Conservation (phyloP, 2,797 vertebrate genomes). For the Fistularia commersonii region DNA sequence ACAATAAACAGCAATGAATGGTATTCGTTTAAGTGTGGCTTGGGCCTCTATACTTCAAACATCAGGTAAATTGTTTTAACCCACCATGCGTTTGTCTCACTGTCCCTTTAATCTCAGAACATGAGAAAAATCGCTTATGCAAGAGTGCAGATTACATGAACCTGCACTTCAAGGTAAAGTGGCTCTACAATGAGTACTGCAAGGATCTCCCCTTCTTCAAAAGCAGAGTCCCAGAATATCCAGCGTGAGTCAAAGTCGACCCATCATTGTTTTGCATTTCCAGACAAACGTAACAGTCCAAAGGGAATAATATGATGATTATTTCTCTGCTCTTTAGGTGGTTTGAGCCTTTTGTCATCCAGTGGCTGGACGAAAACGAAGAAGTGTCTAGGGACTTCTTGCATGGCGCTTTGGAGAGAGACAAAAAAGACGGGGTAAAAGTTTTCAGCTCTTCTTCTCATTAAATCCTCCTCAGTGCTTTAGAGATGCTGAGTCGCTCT, state of each 20-base stretch:
- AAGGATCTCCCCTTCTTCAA: conserved; percentile 94
- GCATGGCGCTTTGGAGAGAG: conserved; percentile 92
- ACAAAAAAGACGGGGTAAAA: conserved; percentile 98
- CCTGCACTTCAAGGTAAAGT: conserved; percentile 99
- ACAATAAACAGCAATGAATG: no score
- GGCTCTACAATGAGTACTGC: conserved; percentile 98
- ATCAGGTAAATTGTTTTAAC: background rate
- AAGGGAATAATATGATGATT: background rate
- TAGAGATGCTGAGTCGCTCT: conserved; percentile 28
- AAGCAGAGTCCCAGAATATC: conserved; percentile 93
- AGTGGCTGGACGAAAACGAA: conserved; percentile 98
- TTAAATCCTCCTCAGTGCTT: conserved; percentile 15
- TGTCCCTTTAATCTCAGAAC: conserved; percentile 76
- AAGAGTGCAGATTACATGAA: conserved; percentile 99
- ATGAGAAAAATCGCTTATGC: conserved; percentile 95
- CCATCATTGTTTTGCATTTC: background rate
- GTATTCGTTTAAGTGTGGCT: no score
- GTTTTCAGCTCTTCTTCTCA: conserved; percentile 17
- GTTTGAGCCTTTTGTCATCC: conserved; percentile 98
- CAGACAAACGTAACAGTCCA: no score
- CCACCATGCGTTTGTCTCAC: background rate
- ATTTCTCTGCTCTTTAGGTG: conserved; percentile 73
- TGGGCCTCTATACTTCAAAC: background rate
- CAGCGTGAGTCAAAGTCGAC: conserved; percentile 81
- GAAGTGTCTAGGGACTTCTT: conserved; percentile 96